Evolutionary conservation across 2,797 vertebrate species (phyloP).

Genomic region (Hydrolagus colliei): DNA sequence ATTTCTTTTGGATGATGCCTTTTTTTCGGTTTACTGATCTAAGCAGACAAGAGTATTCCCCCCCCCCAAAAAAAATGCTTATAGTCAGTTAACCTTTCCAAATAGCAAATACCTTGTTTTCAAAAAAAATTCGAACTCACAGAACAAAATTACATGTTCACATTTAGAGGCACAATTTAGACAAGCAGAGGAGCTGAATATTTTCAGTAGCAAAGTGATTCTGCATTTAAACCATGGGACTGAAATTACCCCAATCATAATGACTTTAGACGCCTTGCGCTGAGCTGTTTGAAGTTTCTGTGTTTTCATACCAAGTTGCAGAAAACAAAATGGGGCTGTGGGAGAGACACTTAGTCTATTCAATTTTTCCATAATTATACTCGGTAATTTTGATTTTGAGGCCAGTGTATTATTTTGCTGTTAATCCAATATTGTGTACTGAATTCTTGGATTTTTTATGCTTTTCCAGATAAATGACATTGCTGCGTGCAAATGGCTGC

Average conservation of each 20-base stretch:
- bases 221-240: neutral
- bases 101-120: neutral
- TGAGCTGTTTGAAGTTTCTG: neutral
- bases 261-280: neutral
- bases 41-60: neutral
- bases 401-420: too few relatives aligned
- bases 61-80: neutral
- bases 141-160: neutral
- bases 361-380: too few relatives aligned
- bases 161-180: neutral
- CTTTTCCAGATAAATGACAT: too few relatives aligned
- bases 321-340: neutral
- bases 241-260: neutral
- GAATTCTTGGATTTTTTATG: too few relatives aligned
- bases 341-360: too few relatives aligned
- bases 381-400: too few relatives aligned
- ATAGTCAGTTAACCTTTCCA: neutral
- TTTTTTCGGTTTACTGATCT: neutral
- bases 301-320: neutral
- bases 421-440: too few relatives aligned
- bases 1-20: too few relatives aligned
- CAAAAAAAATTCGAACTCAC: neutral
- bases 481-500: too few relatives aligned
- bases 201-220: neutral
- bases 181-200: neutral